These are phyloP conservation scores for Hystrix brachyura DNA, from an alignment of 2,113 vertebrate species.

Conservation along the genomic window DNA sequence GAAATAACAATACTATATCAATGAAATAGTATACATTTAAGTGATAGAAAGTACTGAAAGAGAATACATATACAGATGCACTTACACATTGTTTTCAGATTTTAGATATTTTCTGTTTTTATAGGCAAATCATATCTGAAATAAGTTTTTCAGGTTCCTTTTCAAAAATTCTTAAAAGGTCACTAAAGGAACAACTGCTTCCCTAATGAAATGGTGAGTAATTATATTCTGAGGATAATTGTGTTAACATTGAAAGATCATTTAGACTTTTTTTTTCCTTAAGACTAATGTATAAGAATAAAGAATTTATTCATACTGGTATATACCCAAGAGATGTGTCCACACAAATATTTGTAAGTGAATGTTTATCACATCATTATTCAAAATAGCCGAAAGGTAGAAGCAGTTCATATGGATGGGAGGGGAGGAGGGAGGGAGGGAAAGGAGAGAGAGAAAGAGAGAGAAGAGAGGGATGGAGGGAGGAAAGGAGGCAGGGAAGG, in stretches of 20 bases:
- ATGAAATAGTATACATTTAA: not conserved
- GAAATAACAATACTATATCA: conserved; percentile 49
- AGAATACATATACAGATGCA: not conserved
- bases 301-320: not conserved
- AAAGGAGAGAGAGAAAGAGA: not conserved
- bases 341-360: not conserved
- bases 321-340: not conserved
- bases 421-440: no score
- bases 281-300: conserved; percentile 52
- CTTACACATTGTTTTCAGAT: not conserved
- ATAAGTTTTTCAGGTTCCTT: not conserved
- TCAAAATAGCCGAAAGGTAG: not conserved
- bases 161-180: conserved; percentile 73
- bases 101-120: conserved; percentile 3
- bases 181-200: conserved; percentile 55
- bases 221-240: conserved; percentile 65
- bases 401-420: not conserved
- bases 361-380: not conserved
- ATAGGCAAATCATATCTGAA: not conserved
- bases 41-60: not conserved
- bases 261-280: conserved; percentile 70
- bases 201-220: conserved; percentile 72
- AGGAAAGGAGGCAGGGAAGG: no score
- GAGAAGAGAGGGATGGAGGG: no score
- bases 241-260: conserved; percentile 66